Evolutionary conservation across 1,140 invertebrate genomes (phyloP), one percentile per base, ranked within the genome.

Genomic region (Scaptomyza graminum): DNA sequence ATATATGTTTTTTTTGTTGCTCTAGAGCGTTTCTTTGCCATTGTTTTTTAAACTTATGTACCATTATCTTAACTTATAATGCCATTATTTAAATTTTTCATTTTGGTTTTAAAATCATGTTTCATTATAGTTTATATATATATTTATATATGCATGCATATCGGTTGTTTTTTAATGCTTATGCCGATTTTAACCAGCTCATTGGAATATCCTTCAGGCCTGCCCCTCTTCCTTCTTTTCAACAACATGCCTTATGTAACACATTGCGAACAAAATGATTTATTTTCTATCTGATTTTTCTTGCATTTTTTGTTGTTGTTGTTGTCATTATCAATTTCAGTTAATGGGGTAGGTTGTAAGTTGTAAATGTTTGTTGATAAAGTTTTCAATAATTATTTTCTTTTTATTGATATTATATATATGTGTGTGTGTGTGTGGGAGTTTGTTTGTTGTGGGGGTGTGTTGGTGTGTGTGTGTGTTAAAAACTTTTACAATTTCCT

Each of bases 41-140:
- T 76, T 90, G 81, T 90, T 90, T 85, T 90, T 79, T 75, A 90
- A 85, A 90, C 85, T 90, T 90, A 90, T 90, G 76, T 90, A 88
- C 79, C 78, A 82, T 85, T 83, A 88, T 77, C 83, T 87, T 87
- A 88, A 87, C 83, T 88, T 88, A 87, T 73, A 73, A 88, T 88
- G 83, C 83, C 83, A 88, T 87, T 87, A 87, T 88, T 88, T 88
- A 83, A 87, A 72, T 31, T 31, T 82, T 78, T 74, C 65, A 63
- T 87, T 75, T 82, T 52, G 68, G 25, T 68, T 81, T 85, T 87
- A 87, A 87, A 87, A 87, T 87, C 82, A 88, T 87, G 78, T 82
- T 82, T 78, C 52, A 64, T 76, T 88, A 82, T 76, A 78, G 56
- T 72, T 71, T 63, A 77, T 78, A 34, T 31, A 31, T 34, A 34